These are phyloP conservation scores for Amorpha juglandis DNA, from an alignment of 2,888 invertebrate species.

Conservation along the genomic window DNA sequence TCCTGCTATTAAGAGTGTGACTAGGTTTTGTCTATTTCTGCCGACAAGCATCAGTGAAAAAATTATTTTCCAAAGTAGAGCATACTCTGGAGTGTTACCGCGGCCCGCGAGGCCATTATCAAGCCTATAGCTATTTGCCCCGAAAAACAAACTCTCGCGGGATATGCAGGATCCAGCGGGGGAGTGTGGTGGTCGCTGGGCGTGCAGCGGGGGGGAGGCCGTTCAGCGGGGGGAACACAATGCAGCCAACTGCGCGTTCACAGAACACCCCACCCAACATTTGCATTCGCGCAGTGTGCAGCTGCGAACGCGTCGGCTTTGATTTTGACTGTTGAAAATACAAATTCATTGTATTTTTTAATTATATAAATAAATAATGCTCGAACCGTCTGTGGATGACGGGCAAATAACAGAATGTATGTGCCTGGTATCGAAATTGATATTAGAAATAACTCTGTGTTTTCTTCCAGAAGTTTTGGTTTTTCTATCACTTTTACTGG, in stretches of 20 bases:
- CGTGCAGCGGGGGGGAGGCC: constrained; percentile 35
- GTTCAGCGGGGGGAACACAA: constrained; percentile 58
- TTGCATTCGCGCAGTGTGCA: constrained; percentile 71
- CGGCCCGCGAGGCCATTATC: constrained; percentile 82
- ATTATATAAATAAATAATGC: constrained; percentile 22
- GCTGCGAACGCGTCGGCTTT: constrained; percentile 59
- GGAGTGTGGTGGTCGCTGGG: constrained; percentile 33
- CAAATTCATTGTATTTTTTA: constrained; percentile 26
- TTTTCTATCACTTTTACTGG: too few relatives aligned
- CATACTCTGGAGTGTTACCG: constrained; percentile 42
- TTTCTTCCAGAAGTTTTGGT: background rate
- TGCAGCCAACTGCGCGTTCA: constrained; percentile 82
- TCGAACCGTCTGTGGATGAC: background rate
- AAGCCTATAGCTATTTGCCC: constrained; percentile 85
- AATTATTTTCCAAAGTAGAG: constrained; percentile 52
- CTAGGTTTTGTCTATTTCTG: too few relatives aligned
- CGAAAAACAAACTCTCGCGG: constrained; percentile 85
- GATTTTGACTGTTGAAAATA: constrained; percentile 27
- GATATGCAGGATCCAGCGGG: constrained; percentile 61
- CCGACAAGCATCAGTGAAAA: too few relatives aligned
- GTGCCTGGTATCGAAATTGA: background rate
- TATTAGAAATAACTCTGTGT: background rate
- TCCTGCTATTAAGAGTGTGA: too few relatives aligned
- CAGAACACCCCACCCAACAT: constrained; percentile 70
- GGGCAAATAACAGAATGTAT: background rate